These are phyloP conservation scores for Creontiades dilutus DNA, from an alignment of 2,888 invertebrate species.

Conservation along the genomic window DNA sequence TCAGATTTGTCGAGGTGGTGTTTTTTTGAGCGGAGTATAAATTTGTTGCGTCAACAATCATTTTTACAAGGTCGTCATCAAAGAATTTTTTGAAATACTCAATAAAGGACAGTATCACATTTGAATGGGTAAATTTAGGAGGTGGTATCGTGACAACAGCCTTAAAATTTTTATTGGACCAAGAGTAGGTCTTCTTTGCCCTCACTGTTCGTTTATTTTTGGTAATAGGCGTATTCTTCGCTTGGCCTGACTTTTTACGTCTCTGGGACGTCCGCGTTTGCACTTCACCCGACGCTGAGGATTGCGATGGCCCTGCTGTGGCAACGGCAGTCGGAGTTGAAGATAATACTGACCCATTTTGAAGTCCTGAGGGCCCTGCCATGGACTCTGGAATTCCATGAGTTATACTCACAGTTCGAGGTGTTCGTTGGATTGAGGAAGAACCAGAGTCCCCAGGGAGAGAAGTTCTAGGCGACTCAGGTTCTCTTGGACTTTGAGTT, in stretches of 20 bases:
- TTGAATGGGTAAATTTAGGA: background rate
- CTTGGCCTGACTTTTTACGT: background rate
- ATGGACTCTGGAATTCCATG: too few relatives aligned
- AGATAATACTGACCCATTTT: too few relatives aligned
- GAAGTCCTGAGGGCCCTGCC: too few relatives aligned
- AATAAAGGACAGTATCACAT: background rate
- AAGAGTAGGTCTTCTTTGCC: background rate
- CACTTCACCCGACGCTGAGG: too few relatives aligned
- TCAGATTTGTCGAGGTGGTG: background rate
- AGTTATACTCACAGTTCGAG: too few relatives aligned
- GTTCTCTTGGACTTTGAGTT: too few relatives aligned
- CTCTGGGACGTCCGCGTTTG: background rate
- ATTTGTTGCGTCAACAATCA: background rate
- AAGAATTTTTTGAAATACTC: background rate
- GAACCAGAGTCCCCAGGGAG: too few relatives aligned
- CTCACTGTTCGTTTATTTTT: background rate
- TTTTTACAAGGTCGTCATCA: background rate
- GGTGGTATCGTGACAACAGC: background rate
- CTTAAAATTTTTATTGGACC: background rate
- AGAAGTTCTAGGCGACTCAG: too few relatives aligned
- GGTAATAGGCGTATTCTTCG: background rate
- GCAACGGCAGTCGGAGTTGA: too few relatives aligned
- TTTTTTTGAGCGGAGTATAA: constrained; percentile 1
- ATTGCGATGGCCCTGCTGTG: too few relatives aligned
- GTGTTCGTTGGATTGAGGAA: too few relatives aligned